A percentile compares a stretch with the other conserved stretches of the same genome.
Evolutionary conservation across 64 coral and sea anemone species (phyloP).

Genomic region (Trachythela sp.): DNA sequence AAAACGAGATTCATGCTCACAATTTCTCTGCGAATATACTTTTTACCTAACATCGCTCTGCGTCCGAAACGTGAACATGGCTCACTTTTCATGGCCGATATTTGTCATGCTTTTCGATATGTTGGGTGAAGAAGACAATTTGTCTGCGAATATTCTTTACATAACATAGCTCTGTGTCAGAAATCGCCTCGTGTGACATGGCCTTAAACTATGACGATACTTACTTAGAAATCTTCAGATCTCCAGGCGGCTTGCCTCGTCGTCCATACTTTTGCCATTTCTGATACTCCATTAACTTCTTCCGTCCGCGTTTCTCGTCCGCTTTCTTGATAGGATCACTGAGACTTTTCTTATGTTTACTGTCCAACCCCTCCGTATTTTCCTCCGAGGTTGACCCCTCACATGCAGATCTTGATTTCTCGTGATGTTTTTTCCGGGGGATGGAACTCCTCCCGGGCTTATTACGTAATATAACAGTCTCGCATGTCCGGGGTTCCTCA

Average conservation of each 20-base stretch:
- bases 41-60: too few relatives aligned
- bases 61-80: too few relatives aligned
- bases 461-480: background rate
- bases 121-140: too few relatives aligned
- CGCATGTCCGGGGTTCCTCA: background rate
- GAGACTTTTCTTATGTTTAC: background rate
- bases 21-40: too few relatives aligned
- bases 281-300: background rate
- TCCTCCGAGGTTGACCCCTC: background rate
- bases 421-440: background rate
- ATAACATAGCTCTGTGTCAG: too few relatives aligned
- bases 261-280: constrained; percentile 13
- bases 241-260: background rate
- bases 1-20: too few relatives aligned
- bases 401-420: background rate
- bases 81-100: too few relatives aligned
- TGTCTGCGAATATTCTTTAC: too few relatives aligned
- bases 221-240: constrained; percentile 17
- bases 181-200: too few relatives aligned
- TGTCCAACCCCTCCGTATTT: background rate
- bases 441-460: background rate
- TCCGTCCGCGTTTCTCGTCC: background rate
- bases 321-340: constrained; percentile 1
- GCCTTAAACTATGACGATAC: too few relatives aligned
- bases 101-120: too few relatives aligned